Percentiles rank a stretch among this genome's conserved stretches.
Conservation (phyloP, 2,113 vertebrate species). For the Arizona elegans region DNA sequence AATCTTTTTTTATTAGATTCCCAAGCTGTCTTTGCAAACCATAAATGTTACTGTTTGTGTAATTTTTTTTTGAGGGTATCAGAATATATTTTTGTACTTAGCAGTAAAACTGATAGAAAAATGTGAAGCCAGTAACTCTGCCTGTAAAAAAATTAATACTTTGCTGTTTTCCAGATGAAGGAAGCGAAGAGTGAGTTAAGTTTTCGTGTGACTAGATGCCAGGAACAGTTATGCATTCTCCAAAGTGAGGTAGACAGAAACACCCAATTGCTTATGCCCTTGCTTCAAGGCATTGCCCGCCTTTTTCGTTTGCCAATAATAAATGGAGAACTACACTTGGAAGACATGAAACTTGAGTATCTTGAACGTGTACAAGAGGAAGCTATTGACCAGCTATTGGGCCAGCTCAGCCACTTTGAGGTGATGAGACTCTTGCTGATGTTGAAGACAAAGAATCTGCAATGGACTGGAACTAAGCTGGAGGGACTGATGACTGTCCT, state of each 20-base stretch:
- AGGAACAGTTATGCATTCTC: not conserved
- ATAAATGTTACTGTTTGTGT: not conserved
- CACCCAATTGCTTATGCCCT: not conserved
- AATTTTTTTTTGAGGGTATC: not conserved
- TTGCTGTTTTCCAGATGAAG: not conserved
- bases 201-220: not conserved
- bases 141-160: not conserved
- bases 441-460: conserved; percentile 20
- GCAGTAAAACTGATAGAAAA: not conserved
- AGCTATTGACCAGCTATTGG: accelerated
- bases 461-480: conserved; percentile 24
- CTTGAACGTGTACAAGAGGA: conserved; percentile 1
- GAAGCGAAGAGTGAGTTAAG: accelerated
- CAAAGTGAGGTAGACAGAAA: accelerated
- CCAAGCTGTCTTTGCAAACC: not conserved
- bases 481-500: not conserved
- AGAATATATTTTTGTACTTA: not conserved
- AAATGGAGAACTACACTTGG: not conserved
- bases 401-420: conserved; percentile 41
- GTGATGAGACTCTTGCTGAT: conserved; percentile 48
- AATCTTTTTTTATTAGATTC: not conserved
- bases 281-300: conserved; percentile 14
- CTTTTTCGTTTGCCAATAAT: not conserved
- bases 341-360: not conserved
- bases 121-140: not conserved